Percentiles rank a stretch among this genome's conserved stretches.
Evolutionary conservation across 2,797 vertebrate genomes (phyloP).

Genomic region (Sarcophilus harrisii): DNA sequence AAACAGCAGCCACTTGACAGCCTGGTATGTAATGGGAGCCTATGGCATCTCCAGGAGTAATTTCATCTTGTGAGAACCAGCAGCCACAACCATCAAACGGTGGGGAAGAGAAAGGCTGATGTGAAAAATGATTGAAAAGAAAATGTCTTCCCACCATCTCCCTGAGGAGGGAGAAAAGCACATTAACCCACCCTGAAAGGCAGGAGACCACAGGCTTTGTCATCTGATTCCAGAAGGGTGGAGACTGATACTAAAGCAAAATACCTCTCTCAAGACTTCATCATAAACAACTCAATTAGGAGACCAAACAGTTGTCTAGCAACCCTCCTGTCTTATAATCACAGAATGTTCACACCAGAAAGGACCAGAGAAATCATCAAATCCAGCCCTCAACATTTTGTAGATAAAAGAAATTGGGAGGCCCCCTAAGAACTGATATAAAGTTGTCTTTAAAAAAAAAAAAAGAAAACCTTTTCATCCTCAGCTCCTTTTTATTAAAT

Average conservation of each 20-base stretch:
- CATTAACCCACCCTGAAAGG: not conserved
- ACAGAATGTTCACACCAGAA: not conserved
- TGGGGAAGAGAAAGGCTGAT: rapidly evolving
- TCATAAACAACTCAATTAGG: not conserved
- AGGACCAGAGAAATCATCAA: not conserved
- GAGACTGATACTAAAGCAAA: not conserved
- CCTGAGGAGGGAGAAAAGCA: not conserved
- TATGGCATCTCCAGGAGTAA: constrained; percentile 4
- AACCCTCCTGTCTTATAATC: rapidly evolving
- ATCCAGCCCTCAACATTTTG: not conserved
- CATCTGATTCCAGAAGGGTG: rapidly evolving
- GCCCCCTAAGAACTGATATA: not conserved
- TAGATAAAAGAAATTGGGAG: not conserved
- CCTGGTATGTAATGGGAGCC: not conserved
- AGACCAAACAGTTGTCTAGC: not conserved
- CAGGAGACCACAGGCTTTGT: not conserved
- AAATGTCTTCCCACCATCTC: not conserved
- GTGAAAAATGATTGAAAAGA: not conserved
- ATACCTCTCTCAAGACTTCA: not conserved
- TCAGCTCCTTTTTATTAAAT: not conserved
- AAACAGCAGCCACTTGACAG: not conserved
- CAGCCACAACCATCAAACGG: not conserved
- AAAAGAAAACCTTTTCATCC: not conserved
- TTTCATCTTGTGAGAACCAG: not conserved
- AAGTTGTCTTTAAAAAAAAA: not conserved